These are phyloP conservation scores for Nasonia longicornis DNA, from an alignment of 1,140 invertebrate genomes.

Conservation along the genomic window DNA sequence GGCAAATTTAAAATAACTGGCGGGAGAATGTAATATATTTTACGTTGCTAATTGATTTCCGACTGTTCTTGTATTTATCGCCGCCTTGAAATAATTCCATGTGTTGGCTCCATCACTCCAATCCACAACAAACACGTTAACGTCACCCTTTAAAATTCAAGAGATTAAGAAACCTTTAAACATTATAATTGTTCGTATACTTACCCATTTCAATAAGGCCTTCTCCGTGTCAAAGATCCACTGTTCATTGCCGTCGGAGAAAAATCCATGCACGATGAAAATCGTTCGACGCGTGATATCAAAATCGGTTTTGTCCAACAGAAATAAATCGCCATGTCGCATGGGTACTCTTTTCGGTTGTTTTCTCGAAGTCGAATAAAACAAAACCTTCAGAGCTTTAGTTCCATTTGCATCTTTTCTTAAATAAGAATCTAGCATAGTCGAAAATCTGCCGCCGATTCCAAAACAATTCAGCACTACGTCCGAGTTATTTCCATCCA, in stretches of 20 bases:
- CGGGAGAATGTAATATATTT: not conserved
- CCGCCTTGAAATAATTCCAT: constrained; percentile 74
- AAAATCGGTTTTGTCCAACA: constrained; percentile 72
- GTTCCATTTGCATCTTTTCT: constrained; percentile 30
- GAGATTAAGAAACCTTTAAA: not conserved
- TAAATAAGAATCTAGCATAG: not conserved
- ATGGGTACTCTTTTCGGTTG: constrained; percentile 54
- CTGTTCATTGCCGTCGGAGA: constrained; percentile 69
- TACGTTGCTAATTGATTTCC: constrained; percentile 70
- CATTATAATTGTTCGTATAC: not conserved
- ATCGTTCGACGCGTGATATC: constrained; percentile 66
- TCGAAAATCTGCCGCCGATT: not conserved
- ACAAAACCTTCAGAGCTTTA: constrained; percentile 56
- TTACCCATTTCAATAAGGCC: constrained; percentile 69
- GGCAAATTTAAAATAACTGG: not conserved
- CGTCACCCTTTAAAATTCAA: constrained; percentile 63
- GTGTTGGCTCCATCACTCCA: constrained; percentile 73
- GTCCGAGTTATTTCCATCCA: too few species aligned
- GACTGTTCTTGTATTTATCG: constrained; percentile 70
- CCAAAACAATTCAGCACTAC: constrained; percentile 9
- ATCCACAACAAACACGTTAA: constrained; percentile 72
- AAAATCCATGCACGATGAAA: constrained; percentile 72
- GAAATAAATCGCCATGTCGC: constrained; percentile 66
- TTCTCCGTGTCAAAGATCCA: constrained; percentile 70
- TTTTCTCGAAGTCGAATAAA: constrained; percentile 57